These are phyloP conservation scores for Ataeniobius toweri DNA, from an alignment of 2,797 vertebrate genomes.

Conservation along the genomic window DNA sequence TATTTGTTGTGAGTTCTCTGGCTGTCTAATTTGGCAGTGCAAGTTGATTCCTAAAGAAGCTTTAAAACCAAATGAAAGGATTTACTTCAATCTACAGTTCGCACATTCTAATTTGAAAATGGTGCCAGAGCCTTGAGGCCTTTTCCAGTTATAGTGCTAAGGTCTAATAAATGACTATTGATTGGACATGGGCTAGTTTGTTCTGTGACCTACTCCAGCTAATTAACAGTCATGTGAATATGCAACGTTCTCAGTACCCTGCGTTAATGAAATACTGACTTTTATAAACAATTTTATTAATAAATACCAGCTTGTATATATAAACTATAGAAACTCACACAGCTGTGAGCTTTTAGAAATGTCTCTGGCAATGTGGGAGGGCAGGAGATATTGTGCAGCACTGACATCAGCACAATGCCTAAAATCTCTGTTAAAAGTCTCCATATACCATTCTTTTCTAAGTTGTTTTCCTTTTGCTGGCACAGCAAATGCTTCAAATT, in stretches of 20 bases:
- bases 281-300: not conserved
- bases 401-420: too few relatives aligned
- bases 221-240: not conserved
- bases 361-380: too few relatives aligned
- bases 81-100: not conserved
- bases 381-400: too few relatives aligned
- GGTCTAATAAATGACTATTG: slow-evolving; percentile 6
- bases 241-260: not conserved
- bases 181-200: not conserved
- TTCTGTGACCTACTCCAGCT: slow-evolving; percentile 1
- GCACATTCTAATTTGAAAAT: not conserved
- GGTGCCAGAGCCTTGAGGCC: not conserved
- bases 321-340: not conserved
- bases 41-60: slow-evolving; percentile 3
- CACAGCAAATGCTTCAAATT: too few relatives aligned
- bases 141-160: slow-evolving; percentile 1
- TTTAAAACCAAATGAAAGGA: not conserved
- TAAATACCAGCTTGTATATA: not conserved
- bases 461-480: too few relatives aligned
- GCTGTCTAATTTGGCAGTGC: not conserved
- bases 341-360: not conserved
- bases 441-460: too few relatives aligned
- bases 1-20: not conserved
- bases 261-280: not conserved
- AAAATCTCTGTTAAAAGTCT: too few relatives aligned